These are phyloP conservation scores for Tinea semifulvella DNA, from an alignment of 2,888 invertebrate species.

Conservation along the genomic window DNA sequence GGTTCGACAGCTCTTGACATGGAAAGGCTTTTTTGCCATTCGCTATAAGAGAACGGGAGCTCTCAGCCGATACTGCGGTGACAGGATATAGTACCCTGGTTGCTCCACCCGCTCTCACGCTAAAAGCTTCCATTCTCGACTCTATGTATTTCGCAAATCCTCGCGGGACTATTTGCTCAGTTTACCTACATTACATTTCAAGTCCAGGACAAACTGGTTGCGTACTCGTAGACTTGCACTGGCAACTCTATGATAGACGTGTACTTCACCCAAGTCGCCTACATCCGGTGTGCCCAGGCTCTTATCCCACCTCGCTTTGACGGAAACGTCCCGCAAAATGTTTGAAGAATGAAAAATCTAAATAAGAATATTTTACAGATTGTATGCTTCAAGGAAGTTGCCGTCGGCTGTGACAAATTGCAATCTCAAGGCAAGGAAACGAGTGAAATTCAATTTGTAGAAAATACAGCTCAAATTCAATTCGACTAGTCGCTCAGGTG, in stretches of 20 bases:
- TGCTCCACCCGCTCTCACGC: background rate
- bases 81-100: conserved; percentile 9
- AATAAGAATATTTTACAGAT: conserved; percentile 8
- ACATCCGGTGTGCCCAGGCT: no score
- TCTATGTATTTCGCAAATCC: conserved; percentile 6
- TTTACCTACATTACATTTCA: no score
- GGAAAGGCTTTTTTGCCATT: conserved; percentile 58
- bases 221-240: no score
- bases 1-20: conserved; percentile 55
- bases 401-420: conserved; percentile 29
- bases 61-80: conserved; percentile 16
- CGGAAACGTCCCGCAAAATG: background rate
- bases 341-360: conserved; percentile 13
- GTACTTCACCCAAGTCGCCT: no score
- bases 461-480: conserved; percentile 17
- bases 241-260: no score
- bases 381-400: conserved; percentile 21
- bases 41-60: conserved; percentile 38
- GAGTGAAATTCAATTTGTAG: conserved; percentile 34
- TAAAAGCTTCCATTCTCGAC: conserved; percentile 6
- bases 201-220: no score
- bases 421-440: conserved; percentile 26
- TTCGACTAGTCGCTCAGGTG: conserved; percentile 8
- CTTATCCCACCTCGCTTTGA: background rate
- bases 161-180: conserved; percentile 1